Evolutionary conservation across 1,140 invertebrate species (phyloP), one percentile per base, ranked within the genome.

Genomic region (Solenopsis fugax): DNA sequence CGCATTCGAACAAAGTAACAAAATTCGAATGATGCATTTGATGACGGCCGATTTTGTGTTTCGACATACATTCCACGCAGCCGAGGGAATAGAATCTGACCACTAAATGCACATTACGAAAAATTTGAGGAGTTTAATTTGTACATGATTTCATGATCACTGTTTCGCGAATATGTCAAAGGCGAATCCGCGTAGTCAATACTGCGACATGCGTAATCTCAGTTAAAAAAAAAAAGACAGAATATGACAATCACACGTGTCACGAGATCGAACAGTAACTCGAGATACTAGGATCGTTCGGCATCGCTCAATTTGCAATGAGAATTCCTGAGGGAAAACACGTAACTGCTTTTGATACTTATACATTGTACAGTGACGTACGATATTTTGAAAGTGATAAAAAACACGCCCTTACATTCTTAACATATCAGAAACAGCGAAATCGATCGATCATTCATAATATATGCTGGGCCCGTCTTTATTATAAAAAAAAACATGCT

Each of bases 291-390:
- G 41, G 54, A 75, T 84, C 80, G 80, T 75, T 84, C 80, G 69
- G 80, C 67, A 73, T 84, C 69, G 80, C 80, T 84, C 80, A 84
- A 84, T 84, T 84, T 73, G 80, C 80, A 84, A 65, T 81, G 78
- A 71, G 64, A 84, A 84, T 82, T 72, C 41, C 80, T 18, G 18
- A 60, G 80, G 54, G 41, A 60, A 75, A 73, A 73, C 69, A 75
- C 69, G 24, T 73, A 73, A 82, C 41, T 73, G 80, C 80, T 84
- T 84, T 84, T 84, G 80, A 84, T 84, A 84, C 80, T 84, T 84
- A 84, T 84, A 84, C 69, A 84, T 13, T 60, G 69, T 75, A 73
- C 69, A 84, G 54, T 41, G 29, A 82, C 50, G 65, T 71, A 81
- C 21, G 34, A 72, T 56, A 75, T 84, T 84, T 84, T 41, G 69